phyloP scores from a whole-genome alignment of 1,140 invertebrate genomes.

The Ridgeia piscesae region DNA sequence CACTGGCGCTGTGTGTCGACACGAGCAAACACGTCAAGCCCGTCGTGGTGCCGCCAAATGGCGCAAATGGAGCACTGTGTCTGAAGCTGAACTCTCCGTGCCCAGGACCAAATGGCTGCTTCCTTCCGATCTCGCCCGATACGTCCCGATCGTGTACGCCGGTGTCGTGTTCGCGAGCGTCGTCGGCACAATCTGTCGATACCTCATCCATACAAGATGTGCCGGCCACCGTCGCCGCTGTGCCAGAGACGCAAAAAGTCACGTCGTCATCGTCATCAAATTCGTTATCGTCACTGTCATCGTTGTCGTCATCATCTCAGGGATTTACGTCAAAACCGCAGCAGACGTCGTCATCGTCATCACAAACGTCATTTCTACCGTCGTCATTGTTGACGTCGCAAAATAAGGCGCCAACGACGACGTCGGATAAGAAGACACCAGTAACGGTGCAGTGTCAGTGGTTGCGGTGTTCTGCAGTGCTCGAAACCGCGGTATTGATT shows the following conservation, averaged over 20 bases:
- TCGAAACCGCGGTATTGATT: conserved; percentile 76
- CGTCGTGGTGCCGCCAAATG: background rate
- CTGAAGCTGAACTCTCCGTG: background rate
- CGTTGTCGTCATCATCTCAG: background rate
- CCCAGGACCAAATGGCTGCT: conserved; percentile 10
- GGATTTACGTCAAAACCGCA: background rate
- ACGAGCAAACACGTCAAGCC: background rate
- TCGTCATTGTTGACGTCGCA: background rate
- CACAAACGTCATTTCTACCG: background rate
- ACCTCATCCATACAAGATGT: background rate
- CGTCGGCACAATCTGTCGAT: background rate
- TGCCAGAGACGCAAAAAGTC: background rate
- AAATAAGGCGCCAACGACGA: background rate
- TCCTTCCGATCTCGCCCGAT: conserved; percentile 8
- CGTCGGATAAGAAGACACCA: conserved; percentile 10
- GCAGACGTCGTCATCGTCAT: background rate
- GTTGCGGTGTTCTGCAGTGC: conserved; percentile 78
- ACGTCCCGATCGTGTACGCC: conserved; percentile 8
- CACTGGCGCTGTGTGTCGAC: background rate
- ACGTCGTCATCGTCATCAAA: background rate
- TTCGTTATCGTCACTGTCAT: background rate
- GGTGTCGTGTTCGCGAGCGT: background rate
- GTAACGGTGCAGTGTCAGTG: conserved; percentile 68
- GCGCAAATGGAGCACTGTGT: background rate
- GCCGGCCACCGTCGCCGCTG: too few species aligned